These are phyloP conservation scores for Chiroxiphia lanceolata DNA, from an alignment of 2,797 vertebrate genomes.

Conservation along the genomic window DNA sequence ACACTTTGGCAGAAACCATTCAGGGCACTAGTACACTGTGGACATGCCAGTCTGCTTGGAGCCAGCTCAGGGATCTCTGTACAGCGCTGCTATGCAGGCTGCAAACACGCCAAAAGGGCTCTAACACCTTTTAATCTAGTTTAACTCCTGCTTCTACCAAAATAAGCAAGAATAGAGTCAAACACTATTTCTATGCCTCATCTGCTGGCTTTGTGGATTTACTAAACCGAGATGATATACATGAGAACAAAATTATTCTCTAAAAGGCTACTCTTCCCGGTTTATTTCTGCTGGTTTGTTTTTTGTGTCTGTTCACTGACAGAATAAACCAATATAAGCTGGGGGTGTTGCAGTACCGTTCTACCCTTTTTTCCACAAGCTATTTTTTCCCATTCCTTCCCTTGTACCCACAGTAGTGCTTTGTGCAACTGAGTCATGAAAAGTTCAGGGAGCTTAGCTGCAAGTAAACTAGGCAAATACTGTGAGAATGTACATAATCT, in stretches of 20 bases:
- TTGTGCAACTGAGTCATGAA: neutral
- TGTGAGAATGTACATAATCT: neutral
- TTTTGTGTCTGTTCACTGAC: neutral
- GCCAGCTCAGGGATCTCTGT: conserved; percentile 22
- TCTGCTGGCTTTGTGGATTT: neutral
- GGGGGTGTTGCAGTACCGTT: neutral
- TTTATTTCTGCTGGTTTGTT: neutral
- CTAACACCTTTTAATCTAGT: neutral
- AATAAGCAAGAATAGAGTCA: neutral
- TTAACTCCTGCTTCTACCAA: neutral
- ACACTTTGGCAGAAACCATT: conserved; percentile 31
- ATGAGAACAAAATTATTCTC: neutral
- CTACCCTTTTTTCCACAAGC: neutral
- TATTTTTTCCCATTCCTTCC: neutral
- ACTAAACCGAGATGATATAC: neutral
- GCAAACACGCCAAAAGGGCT: neutral
- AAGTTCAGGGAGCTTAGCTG: neutral
- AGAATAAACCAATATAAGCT: neutral
- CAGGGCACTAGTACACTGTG: neutral
- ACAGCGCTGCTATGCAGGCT: neutral
- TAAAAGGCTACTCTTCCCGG: neutral
- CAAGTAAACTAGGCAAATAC: neutral
- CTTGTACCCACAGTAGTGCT: neutral
- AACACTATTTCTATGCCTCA: neutral
- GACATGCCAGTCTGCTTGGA: conserved; percentile 33